Conservation (phyloP, 1,140 invertebrate genomes). For the Caenorhabditis briggsae region DNA sequence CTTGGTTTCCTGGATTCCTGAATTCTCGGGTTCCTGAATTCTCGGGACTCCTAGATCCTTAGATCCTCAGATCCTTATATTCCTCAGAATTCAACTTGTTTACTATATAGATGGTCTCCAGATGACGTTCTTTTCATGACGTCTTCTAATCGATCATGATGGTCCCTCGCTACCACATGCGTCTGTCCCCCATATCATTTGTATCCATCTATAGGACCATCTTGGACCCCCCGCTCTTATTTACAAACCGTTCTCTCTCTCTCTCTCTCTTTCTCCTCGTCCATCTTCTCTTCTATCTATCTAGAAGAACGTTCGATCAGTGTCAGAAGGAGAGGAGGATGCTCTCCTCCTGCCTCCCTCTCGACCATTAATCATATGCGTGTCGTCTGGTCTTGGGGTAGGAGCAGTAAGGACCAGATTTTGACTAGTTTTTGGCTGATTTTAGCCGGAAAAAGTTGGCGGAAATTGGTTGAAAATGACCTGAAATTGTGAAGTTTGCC, state of each 20-base stretch:
- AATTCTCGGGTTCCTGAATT: no score
- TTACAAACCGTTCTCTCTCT: slow-evolving; percentile 49
- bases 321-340: background rate
- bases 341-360: background rate
- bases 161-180: background rate
- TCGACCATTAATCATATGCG: slow-evolving; percentile 5
- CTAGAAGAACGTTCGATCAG: slow-evolving; percentile 29
- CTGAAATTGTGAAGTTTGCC: no score
- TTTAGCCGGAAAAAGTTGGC: no score
- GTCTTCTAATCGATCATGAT: slow-evolving; percentile 28
- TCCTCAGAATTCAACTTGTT: no score
- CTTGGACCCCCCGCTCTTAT: background rate
- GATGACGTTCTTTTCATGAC: background rate
- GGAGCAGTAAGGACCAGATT: no score
- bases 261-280: no score
- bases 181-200: background rate
- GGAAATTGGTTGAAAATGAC: no score
- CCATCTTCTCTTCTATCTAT: no score
- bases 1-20: no score
- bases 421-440: no score
- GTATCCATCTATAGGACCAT: background rate
- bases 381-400: no score
- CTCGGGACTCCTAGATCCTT: no score
- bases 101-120: background rate
- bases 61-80: background rate